These are phyloP conservation scores for Drosophila falleni DNA, from an alignment of 2,888 invertebrate genomes.

Conservation along the genomic window DNA sequence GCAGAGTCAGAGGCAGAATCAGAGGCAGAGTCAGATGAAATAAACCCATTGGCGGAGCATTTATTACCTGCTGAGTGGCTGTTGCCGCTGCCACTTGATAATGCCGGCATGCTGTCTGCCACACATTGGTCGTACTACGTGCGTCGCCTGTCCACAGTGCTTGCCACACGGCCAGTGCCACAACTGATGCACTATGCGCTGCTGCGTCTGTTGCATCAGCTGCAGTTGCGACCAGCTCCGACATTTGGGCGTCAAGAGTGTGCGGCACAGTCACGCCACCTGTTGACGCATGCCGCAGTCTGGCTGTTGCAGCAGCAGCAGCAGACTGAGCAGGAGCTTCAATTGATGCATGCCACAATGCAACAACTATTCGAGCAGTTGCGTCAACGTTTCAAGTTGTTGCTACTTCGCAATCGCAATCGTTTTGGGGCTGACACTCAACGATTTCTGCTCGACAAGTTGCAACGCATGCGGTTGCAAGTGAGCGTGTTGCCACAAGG, in stretches of 20 bases:
- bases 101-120: no score
- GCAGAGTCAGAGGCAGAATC: neutral
- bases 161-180: neutral
- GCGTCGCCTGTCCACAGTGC: neutral
- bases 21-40: neutral
- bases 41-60: no score
- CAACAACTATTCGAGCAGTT: constrained; percentile 48
- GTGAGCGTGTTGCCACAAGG: constrained; percentile 53
- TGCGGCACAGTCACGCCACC: constrained; percentile 49
- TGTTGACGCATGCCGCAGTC: constrained; percentile 54
- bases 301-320: constrained; percentile 55
- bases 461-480: constrained; percentile 46
- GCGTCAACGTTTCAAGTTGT: constrained; percentile 43
- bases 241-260: constrained; percentile 39
- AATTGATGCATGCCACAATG: constrained; percentile 20
- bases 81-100: constrained; percentile 32
- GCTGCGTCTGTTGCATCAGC: constrained; percentile 39
- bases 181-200: constrained; percentile 41
- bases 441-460: constrained; percentile 38
- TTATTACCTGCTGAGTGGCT: constrained; percentile 35
- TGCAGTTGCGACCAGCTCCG: constrained; percentile 7
- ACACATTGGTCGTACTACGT: neutral
- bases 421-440: constrained; percentile 18
- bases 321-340: constrained; percentile 3
- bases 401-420: constrained; percentile 52